Conservation (phyloP, 2,888 invertebrate genomes). For the Diabrotica balteata region DNA sequence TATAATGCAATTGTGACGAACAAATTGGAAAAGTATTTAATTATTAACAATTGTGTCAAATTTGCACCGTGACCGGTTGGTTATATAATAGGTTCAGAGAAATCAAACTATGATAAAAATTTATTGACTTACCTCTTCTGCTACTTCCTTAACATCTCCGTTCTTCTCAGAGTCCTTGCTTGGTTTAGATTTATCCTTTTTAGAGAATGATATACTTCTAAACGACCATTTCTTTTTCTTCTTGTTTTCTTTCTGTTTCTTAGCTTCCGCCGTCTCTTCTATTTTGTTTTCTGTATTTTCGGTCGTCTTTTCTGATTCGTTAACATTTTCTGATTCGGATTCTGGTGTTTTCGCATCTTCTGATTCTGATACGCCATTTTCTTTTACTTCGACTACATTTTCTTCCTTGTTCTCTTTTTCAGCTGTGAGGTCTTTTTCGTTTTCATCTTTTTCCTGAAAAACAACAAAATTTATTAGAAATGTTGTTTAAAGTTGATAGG, state of each 20-base stretch:
- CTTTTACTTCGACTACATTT: constrained; percentile 50
- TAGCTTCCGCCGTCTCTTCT: constrained; percentile 53
- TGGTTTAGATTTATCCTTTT: constrained; percentile 87
- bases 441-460: constrained; percentile 57
- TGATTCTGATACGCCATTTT: constrained; percentile 56
- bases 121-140: constrained; percentile 68
- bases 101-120: too few species aligned
- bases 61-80: too few species aligned
- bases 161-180: constrained; percentile 70
- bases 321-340: constrained; percentile 54
- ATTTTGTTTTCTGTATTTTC: constrained; percentile 36
- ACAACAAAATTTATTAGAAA: neutral
- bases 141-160: constrained; percentile 67
- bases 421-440: constrained; percentile 48
- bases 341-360: constrained; percentile 55
- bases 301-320: constrained; percentile 55
- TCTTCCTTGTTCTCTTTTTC: constrained; percentile 42
- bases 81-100: too few species aligned
- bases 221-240: constrained; percentile 91
- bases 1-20: too few species aligned
- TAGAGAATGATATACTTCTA: constrained; percentile 85
- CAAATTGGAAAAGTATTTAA: too few species aligned
- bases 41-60: too few species aligned
- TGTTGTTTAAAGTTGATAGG: constrained; percentile 9
- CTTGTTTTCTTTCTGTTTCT: constrained; percentile 58